Conservation (phyloP, 2,113 vertebrate species). For the Salminus brasiliensis region DNA sequence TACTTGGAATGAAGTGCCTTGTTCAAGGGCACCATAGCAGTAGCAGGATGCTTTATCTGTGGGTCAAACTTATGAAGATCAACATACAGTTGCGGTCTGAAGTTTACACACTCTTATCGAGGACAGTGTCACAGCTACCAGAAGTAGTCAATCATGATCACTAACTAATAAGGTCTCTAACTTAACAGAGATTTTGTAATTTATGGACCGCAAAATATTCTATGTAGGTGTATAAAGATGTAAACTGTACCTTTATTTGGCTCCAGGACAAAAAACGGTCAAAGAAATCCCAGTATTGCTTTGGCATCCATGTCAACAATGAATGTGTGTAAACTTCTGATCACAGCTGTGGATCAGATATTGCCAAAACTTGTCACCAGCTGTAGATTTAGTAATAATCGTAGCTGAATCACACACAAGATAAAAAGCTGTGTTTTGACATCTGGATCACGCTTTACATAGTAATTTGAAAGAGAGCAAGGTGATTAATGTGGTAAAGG, state of each 20-base stretch:
- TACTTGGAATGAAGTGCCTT: background rate
- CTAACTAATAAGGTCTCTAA: no score
- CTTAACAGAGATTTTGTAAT: no score
- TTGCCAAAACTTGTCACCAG: background rate
- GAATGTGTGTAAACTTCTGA: background rate
- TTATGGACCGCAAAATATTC: no score
- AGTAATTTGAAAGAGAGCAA: background rate
- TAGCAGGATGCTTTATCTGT: background rate
- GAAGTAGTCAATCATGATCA: no score
- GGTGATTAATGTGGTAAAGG: background rate
- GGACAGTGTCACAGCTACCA: no score
- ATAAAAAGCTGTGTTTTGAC: background rate
- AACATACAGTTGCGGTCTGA: background rate
- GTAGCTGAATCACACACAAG: background rate
- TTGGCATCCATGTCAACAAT: no score
- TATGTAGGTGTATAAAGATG: no score
- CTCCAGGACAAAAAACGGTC: no score
- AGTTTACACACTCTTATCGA: no score
- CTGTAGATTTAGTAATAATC: background rate
- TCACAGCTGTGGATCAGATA: background rate
- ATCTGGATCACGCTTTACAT: background rate
- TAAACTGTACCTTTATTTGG: no score
- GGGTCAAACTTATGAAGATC: background rate
- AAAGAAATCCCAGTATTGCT: no score
- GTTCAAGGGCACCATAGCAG: background rate